Conservation (phyloP, 2,797 vertebrate species). For the Microctenopoma steveboyesi region DNA sequence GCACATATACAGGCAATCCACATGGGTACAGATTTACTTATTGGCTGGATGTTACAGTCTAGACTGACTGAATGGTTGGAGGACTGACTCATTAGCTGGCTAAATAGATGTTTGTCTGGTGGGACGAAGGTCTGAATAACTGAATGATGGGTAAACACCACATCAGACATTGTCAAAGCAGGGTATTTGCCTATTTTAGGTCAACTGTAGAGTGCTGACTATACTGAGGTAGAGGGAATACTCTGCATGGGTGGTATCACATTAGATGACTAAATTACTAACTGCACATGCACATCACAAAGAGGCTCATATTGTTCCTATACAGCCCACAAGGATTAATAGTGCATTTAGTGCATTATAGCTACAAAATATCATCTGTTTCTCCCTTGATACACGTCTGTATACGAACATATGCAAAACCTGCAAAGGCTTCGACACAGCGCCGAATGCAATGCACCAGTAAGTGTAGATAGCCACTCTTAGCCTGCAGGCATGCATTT, state of each 20-base stretch:
- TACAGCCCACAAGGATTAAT: neutral
- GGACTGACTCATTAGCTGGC: conserved; percentile 39
- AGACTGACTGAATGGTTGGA: conserved; percentile 20
- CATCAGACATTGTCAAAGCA: conserved; percentile 12
- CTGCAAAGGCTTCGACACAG: conserved; percentile 16
- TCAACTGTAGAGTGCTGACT: conserved; percentile 3
- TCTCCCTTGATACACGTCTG: conserved; percentile 55
- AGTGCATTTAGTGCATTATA: conserved; percentile 31
- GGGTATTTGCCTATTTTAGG: conserved; percentile 35
- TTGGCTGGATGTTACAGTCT: conserved; percentile 31
- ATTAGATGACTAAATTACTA: neutral
- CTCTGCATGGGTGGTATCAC: neutral
- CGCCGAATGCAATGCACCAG: conserved; percentile 56
- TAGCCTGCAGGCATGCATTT: conserved; percentile 8
- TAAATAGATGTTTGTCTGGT: conserved; percentile 18
- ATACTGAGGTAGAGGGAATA: conserved; percentile 1
- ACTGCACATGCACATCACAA: neutral
- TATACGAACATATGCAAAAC: conserved; percentile 70
- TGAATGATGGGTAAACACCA: conserved; percentile 8
- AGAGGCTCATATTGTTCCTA: neutral
- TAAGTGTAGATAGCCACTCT: conserved; percentile 31
- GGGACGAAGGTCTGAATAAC: conserved; percentile 13
- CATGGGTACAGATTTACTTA: conserved; percentile 25
- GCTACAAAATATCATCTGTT: conserved; percentile 29
- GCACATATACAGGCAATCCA: conserved; percentile 19